A percentile compares a stretch with the other conserved stretches of the same genome.
These are phyloP conservation scores for Nothura maculosa DNA, from an alignment of 2,797 vertebrate species.

Conservation along the genomic window DNA sequence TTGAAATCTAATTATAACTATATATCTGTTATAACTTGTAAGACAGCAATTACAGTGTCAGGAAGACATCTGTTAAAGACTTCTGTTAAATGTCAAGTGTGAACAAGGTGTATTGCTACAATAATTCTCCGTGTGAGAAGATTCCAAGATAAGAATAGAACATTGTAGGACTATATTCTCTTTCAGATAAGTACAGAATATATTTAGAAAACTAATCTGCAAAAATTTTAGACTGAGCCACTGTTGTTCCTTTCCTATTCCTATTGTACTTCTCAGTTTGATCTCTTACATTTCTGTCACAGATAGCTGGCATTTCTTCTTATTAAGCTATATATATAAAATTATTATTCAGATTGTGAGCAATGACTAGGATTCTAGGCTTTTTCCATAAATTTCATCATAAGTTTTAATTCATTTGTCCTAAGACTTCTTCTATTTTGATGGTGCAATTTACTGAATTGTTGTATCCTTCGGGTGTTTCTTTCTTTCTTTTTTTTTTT, in stretches of 20 bases:
- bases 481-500: not conserved
- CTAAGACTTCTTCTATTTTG: not conserved
- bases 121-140: not conserved
- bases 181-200: not conserved
- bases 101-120: not conserved
- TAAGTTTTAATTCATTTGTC: not conserved
- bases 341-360: not conserved
- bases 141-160: not conserved
- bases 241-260: not conserved
- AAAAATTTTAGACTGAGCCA: accelerated
- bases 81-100: not conserved
- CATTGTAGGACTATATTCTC: not conserved
- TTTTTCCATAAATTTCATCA: not conserved
- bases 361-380: accelerated
- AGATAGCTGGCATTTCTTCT: not conserved
- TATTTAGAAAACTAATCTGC: not conserved
- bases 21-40: not conserved
- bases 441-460: not conserved
- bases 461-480: not conserved
- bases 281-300: not conserved
- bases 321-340: not conserved
- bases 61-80: not conserved
- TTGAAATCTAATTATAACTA: not conserved
- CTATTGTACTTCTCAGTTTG: not conserved
- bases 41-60: not conserved